Evolutionary conservation across 2,113 vertebrate genomes (phyloP), one percentile per base, ranked within the genome.

Genomic region (Dolichallabes microphthalmus): DNA sequence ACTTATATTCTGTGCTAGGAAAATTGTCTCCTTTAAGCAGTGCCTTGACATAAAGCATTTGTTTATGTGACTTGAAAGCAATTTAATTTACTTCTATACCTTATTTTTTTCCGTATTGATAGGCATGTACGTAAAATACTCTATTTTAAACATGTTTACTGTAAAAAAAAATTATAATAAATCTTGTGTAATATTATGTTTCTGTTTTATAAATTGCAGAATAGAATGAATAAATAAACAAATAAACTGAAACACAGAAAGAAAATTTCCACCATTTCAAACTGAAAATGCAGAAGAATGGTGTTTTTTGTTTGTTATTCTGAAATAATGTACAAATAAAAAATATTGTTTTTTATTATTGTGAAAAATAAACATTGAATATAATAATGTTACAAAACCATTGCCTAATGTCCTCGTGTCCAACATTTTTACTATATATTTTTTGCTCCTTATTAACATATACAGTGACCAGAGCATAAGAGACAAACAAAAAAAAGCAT

Each of bases 1-100:
- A 69, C 10, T 45, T n/a, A 75, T 52, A 83, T 78, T 79, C 63
- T 77, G 32, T 69, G 66, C 83, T 75, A 74, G 9, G 60, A 82
- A n/a, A 39, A 14, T 12, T 25, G 15, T 76, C 50, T n/a, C 15
- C 75, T 17, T 77, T 53, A 55, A 17, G 50, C 7, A 50, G 52
- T 57, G n/a, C 10, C 53, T 7, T 32, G 13, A 80, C 61, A 20
- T 71, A 10, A 71, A 71, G 32, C 68, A 71, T 71, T 71, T 71
- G 32, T 68, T 68, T 32, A 68, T 57, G 2, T 4, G 15, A 57
- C 17, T 13, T 57, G 55, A 57, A 57, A 17, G 15, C 12, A 57
- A 57, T 57, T 15, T 15, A 13, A 17, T 15, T 57, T 57, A 57
- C 55, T 14, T 14, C 3, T 9, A 57, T 57, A 57, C 55, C 15